phyloP scores from a whole-genome alignment of 2,797 vertebrate genomes.

The Heliangelus exortis region DNA sequence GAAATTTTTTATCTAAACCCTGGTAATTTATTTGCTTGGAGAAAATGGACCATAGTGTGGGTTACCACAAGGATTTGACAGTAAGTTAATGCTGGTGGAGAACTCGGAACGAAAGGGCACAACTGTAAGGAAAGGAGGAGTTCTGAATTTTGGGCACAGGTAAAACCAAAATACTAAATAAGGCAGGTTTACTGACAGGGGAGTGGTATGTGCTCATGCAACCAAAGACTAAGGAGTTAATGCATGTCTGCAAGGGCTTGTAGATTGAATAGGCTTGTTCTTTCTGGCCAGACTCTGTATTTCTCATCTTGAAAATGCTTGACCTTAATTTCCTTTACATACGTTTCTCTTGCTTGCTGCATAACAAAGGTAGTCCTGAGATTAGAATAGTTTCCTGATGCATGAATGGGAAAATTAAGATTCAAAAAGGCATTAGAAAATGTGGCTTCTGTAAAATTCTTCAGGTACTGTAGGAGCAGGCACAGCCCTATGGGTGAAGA shows the following conservation, averaged over 20 bases:
- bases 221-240: not conserved
- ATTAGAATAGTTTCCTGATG: not conserved
- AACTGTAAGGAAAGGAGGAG: not conserved
- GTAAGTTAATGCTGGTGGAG: not conserved
- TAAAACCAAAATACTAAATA: not conserved
- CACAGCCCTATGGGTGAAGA: not conserved
- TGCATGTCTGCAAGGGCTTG: not conserved
- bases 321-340: not conserved
- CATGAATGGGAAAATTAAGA: not conserved
- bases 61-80: not conserved
- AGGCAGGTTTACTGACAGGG: not conserved
- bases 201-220: not conserved
- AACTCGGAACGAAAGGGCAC: rapidly evolving
- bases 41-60: not conserved
- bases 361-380: not conserved
- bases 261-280: not conserved
- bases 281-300: not conserved
- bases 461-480: not conserved
- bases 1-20: not conserved
- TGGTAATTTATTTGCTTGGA: not conserved
- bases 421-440: not conserved
- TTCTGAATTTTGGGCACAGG: not conserved
- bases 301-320: not conserved
- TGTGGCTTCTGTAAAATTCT: not conserved
- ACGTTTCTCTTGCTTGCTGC: not conserved